Evolutionary conservation across 2,113 vertebrate genomes (phyloP), one percentile per base, ranked within the genome.

Genomic region (Atlantisia rogersi): DNA sequence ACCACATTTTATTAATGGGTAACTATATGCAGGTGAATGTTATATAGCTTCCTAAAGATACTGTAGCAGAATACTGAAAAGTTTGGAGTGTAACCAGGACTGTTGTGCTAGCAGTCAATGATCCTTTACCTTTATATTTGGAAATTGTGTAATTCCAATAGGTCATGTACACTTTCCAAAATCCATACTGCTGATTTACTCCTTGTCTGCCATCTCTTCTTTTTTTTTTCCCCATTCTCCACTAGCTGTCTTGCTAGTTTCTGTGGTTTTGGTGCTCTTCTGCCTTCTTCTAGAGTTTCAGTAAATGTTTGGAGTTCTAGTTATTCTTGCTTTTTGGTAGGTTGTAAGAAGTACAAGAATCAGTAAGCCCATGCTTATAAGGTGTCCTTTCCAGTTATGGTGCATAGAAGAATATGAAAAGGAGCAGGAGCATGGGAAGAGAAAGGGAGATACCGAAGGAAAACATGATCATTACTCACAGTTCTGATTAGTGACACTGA

Each of bases 131-230:
- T 69, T 70, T 42, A 3, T 67, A 32, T 75, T 89, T 76, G 46
- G 53, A 63, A 53, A 53, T 52, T 78, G 13, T 94, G 5, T 55
- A 11, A 15, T 74, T 75, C 40, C 25, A 12, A 28, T 70, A 73
- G 28, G 37, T 67, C 9, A 17, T 4, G 1, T 21, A 28, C 2
- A 5, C 52, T 58, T 76, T 63, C 14, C 15, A 28, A 0, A 75
- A 16, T 31, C 19, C 48, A 1, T 48, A n/a, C 4, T 13, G 4
- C 8, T 1, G 0, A 21, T 53, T 59, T 40, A 46, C 56, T 60
- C 39, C 52, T 77, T 60, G 14, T 89, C 37, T 82, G 3, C 31
- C 16, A 42, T 42, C 26, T 88, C 50, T 53, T 90, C 82, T 20
- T 42, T 20, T 42, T 42, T 42, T 42, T 67, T 53, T 75, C 85